Conservation (phyloP, 2,113 vertebrate species). For the Pelodiscus sinensis region DNA sequence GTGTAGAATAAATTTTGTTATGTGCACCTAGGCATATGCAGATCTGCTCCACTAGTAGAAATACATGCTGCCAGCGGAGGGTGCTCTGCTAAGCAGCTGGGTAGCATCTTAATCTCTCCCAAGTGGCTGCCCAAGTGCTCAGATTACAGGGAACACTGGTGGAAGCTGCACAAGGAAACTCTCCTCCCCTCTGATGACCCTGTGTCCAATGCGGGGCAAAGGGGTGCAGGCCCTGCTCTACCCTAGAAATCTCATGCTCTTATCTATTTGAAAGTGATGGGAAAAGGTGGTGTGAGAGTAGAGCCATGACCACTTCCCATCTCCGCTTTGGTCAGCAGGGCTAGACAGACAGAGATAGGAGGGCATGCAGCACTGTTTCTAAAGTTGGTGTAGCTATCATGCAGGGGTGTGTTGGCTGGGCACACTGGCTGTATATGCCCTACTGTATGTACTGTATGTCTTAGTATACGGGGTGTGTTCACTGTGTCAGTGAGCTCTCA, state of each 20-base stretch:
- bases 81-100: too few relatives aligned
- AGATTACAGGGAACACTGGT: too few relatives aligned
- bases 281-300: background rate
- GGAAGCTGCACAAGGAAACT: background rate
- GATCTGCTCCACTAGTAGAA: too few relatives aligned
- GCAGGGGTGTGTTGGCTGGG: background rate
- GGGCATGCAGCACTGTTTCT: background rate
- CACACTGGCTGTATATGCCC: background rate
- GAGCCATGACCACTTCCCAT: background rate
- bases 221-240: background rate
- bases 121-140: too few relatives aligned
- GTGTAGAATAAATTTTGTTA: too few relatives aligned
- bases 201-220: rapidly evolving
- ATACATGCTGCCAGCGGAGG: too few relatives aligned
- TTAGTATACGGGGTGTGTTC: background rate
- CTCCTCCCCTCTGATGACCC: background rate
- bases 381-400: background rate
- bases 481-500: background rate
- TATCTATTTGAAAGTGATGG: rapidly evolving
- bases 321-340: background rate
- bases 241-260: background rate
- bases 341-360: background rate
- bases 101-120: too few relatives aligned
- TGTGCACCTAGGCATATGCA: too few relatives aligned
- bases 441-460: background rate